Conservation (phyloP, 2,888 invertebrate genomes). For the Parochlus steinenii region DNA sequence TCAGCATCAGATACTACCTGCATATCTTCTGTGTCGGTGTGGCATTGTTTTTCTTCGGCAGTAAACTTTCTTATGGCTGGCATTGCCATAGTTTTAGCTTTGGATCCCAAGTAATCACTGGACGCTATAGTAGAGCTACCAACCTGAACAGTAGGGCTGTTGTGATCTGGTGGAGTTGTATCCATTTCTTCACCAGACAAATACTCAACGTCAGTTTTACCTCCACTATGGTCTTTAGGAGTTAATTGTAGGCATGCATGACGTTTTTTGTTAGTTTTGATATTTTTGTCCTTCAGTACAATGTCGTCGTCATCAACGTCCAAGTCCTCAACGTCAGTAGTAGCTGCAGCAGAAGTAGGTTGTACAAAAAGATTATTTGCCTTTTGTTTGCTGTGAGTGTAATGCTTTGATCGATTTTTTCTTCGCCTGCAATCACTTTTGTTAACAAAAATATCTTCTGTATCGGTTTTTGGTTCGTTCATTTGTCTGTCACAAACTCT, state of each 20-base stretch:
- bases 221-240: constrained; percentile 14
- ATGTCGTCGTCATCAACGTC: constrained; percentile 31
- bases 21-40: constrained; percentile 33
- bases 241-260: constrained; percentile 12
- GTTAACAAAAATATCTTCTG: constrained; percentile 28
- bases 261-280: constrained; percentile 15
- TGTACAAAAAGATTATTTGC: constrained; percentile 10
- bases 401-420: constrained; percentile 21
- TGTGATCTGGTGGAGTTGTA: background rate
- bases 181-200: constrained; percentile 27
- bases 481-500: constrained; percentile 16
- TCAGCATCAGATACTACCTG: constrained; percentile 32
- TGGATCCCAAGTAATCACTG: constrained; percentile 1
- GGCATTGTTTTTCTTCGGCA: constrained; percentile 13
- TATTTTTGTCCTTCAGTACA: constrained; percentile 20
- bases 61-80: constrained; percentile 11
- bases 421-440: constrained; percentile 23
- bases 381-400: background rate
- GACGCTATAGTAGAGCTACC: background rate
- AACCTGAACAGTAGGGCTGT: background rate
- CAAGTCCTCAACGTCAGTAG: constrained; percentile 22
- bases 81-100: constrained; percentile 3
- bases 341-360: constrained; percentile 11
- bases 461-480: constrained; percentile 30
- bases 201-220: constrained; percentile 31